Conservation (phyloP, 2,113 vertebrate genomes). For the Hemiprocne comata region DNA sequence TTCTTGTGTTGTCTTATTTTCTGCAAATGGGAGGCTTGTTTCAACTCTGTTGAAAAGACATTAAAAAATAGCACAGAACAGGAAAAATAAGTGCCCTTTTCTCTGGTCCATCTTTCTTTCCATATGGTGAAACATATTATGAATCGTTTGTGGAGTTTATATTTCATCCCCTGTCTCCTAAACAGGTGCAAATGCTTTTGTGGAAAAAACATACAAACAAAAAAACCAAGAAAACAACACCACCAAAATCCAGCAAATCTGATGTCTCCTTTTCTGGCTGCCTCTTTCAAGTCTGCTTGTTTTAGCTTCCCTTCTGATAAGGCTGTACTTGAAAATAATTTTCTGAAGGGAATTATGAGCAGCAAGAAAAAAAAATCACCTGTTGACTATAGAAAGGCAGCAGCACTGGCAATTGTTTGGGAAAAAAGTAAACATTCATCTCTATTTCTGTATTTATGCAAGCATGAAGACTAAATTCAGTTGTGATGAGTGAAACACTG, state of each 20-base stretch:
- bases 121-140: neutral
- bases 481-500: neutral
- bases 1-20: neutral
- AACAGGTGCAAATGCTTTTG: neutral
- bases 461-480: neutral
- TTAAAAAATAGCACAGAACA: neutral
- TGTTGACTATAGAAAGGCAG: neutral
- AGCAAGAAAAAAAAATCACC: neutral
- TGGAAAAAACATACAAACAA: neutral
- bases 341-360: neutral
- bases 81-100: neutral
- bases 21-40: neutral
- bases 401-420: neutral
- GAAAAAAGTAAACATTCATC: neutral
- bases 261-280: neutral
- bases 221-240: no score
- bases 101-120: neutral
- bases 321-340: neutral
- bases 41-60: neutral
- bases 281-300: neutral
- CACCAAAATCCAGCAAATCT: no score
- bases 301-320: neutral
- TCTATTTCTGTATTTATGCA: neutral
- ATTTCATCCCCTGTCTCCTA: neutral
- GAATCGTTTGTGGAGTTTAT: neutral